Base-by-base conservation (phyloP, 2,888 invertebrate species). In the Pammene fasciana region DNA sequence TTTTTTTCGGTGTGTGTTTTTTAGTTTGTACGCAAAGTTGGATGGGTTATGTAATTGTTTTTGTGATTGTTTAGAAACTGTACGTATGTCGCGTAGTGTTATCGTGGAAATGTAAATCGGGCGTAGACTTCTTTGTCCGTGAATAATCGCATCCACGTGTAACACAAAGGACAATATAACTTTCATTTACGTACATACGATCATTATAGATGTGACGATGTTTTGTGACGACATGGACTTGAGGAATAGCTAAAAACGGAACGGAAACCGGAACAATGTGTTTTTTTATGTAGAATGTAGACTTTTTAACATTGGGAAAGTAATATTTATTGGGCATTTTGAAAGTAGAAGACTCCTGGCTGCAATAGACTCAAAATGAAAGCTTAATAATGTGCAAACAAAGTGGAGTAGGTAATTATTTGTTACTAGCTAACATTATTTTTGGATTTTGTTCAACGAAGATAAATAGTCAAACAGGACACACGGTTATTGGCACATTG, bases 31-130 rank as follows among this genome's bases (percentile, higher is more conserved):
- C 9, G 76, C 76, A 76, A 87, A 86, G 84, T 87, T 86, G 86
- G 83, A 82, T 84, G 84, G 77, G 77, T 90, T 90, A 90, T 83
- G 80, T 89, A 90, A 89, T 85, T 77, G 75, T 78, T 78, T 79
- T 80, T 78, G 79, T 76, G 74, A 64, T 65, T 52, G 68, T 71
- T 66, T 70, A 57, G 43, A 59, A 56, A 46, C 50, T 60, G 11
- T 50, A 6, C 18, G 52, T 45, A 7, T 10, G 61, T 55, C 2
- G 50, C 34, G 18, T 50, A 50, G 18, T 26, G 54, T 48, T 61
- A 13, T 45, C 50, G 48, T 8, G 16, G 38, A 26, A 50, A 16
- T 36, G 18, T 3, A n/a, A 5, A 13, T 36, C 13, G 45, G 11
- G 8, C n/a, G 34, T 26, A 14, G 11, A 13, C n/a, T 48, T 26